Base-by-base conservation (phyloP, 2,797 vertebrate species). In the Chloroceryle inda region DNA sequence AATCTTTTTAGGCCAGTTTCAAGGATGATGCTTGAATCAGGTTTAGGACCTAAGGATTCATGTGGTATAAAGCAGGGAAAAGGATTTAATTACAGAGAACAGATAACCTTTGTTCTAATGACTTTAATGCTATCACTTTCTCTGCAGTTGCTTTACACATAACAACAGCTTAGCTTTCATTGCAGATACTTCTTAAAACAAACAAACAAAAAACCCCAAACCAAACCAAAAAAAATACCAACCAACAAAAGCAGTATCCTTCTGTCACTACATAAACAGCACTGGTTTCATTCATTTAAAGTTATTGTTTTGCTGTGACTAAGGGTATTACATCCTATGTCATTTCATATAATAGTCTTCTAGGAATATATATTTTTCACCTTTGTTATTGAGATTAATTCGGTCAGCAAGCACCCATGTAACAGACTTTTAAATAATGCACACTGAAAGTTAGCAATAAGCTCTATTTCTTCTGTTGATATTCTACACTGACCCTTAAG, bases 21-120 rank as follows among this genome's bases (percentile, higher is more conserved):
- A 69, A 95, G 50, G 59, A 85, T 92, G 73, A 55, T 85, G 45
- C 86, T 69, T 92, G 83, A 95, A 95, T 61, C 23, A 10, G 40
- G 42, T 67, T 95, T 38, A 58, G 67, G 91, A 96, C 77, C 78
- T 91, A 76, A 93, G 27, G 23, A 94, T 59, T 97, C 77, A 82
- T 93, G 72, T 93, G 63, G 61, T 91, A 62, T 61, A 89, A 71
- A 77, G 53, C 31, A 77, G 17, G 61, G 69, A 38, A 52, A 74
- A 94, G 56, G 45, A 96, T 96, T 97, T 97, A 97, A 98, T 97
- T 98, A 97, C 59, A 96, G 83, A 91, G 88, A 89, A 85, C 35
- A 96, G 78, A 96, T 96, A 96, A 97, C 97, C 93, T 97, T 88
- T 66, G 68, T 96, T 96, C 92, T 95, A 93, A 96, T 96, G 92